phyloP scores from a whole-genome alignment of 2,888 invertebrate species.

The Agrypnus murinus region DNA sequence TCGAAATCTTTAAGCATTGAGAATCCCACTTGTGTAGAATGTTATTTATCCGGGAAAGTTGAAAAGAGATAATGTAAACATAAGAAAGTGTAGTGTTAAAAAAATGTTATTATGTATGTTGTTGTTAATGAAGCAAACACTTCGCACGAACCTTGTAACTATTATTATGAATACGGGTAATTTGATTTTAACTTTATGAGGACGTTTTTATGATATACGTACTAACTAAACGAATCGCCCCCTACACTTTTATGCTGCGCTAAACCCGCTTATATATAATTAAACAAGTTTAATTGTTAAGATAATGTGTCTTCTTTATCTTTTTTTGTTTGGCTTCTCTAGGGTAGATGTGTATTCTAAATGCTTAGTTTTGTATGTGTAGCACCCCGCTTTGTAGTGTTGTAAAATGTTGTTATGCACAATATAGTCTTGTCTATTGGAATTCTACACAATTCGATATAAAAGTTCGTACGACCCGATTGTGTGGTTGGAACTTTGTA shows the following conservation, averaged over 20 bases:
- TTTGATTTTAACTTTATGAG: conserved; percentile 21
- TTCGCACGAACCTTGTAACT: not conserved
- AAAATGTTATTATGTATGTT: conserved; percentile 14
- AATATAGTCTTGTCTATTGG: conserved; percentile 68
- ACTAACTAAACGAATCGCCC: not conserved
- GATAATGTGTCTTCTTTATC: too few species aligned
- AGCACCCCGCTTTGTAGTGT: conserved; percentile 62
- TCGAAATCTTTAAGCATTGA: conserved; percentile 78
- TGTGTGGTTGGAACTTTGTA: conserved; percentile 47
- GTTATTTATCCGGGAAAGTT: conserved; percentile 79
- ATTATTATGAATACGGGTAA: conserved; percentile 51
- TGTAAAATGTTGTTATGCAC: conserved; percentile 54
- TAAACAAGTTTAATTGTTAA: not conserved
- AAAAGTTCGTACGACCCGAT: conserved; percentile 50
- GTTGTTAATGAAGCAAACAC: conserved; percentile 15
- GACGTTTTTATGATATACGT: conserved; percentile 51
- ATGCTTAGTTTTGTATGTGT: conserved; percentile 57
- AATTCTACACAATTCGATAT: conserved; percentile 66
- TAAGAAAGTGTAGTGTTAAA: conserved; percentile 6
- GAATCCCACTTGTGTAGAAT: conserved; percentile 83
- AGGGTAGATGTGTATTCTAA: conserved; percentile 5
- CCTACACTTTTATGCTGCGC: not conserved
- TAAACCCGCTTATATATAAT: conserved; percentile 19
- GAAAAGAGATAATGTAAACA: conserved; percentile 68
- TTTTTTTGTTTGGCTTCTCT: conserved; percentile 40